Evolutionary conservation across 2,888 invertebrate species (phyloP).

Genomic region (Alviniconcha strummeri): DNA sequence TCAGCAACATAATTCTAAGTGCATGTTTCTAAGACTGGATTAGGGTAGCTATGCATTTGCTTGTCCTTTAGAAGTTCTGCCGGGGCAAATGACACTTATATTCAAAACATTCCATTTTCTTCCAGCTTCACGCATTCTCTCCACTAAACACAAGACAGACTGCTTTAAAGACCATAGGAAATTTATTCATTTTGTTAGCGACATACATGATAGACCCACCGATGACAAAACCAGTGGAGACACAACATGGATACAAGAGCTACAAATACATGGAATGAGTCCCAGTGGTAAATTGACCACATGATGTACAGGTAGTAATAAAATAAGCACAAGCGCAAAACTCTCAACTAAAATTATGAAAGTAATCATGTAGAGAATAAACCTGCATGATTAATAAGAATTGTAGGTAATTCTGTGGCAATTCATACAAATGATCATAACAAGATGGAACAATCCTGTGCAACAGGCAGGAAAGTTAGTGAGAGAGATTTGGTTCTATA

Average conservation of each 20-base stretch:
- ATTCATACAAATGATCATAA: background rate
- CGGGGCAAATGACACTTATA: no score
- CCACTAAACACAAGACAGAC: no score
- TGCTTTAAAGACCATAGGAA: slow-evolving; percentile 22
- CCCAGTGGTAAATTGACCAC: slow-evolving; percentile 16
- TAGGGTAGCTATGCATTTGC: no score
- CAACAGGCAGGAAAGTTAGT: background rate
- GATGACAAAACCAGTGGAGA: slow-evolving; percentile 8
- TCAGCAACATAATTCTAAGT: no score
- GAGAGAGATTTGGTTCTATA: background rate
- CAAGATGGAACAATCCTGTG: background rate
- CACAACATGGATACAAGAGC: slow-evolving; percentile 28
- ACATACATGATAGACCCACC: slow-evolving; percentile 23
- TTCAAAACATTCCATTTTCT: no score
- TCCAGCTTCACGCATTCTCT: no score
- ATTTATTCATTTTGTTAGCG: slow-evolving; percentile 34
- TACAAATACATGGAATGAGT: slow-evolving; percentile 19
- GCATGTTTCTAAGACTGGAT: no score
- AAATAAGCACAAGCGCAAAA: slow-evolving; percentile 8
- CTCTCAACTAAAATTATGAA: slow-evolving; percentile 9
- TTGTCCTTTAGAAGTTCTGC: no score
- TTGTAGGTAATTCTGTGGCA: background rate
- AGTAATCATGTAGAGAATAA: background rate
- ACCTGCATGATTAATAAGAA: background rate
- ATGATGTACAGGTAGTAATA: slow-evolving; percentile 2